phyloP scores from a whole-genome alignment of 2,797 vertebrate genomes.

The Cossypha dichroa region DNA sequence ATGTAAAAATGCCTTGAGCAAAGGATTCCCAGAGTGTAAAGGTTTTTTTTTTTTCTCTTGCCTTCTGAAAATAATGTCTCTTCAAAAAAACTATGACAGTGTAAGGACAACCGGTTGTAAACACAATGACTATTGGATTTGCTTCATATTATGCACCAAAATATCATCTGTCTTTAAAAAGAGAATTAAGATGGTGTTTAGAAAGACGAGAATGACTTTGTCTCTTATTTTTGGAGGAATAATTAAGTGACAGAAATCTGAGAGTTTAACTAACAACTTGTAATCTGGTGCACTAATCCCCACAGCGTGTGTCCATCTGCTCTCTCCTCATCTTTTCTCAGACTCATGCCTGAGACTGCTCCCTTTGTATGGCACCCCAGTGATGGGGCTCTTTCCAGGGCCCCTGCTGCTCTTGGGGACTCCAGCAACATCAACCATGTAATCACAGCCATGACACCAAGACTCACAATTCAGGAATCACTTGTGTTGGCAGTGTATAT shows the following conservation, averaged over 20 bases:
- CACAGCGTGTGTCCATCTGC: not conserved
- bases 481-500: not conserved
- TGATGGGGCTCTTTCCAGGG: not conserved
- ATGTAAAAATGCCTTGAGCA: not conserved
- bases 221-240: not conserved
- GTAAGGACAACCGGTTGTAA: not conserved
- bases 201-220: not conserved
- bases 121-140: not conserved
- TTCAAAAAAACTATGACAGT: not conserved
- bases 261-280: not conserved
- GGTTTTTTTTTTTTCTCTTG: not conserved
- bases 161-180: not conserved
- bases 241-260: conserved; percentile 34
- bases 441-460: not conserved
- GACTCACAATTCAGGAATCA: not conserved
- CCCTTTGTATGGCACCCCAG: not conserved
- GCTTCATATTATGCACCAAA: not conserved
- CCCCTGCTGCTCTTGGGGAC: rapidly evolving
- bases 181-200: not conserved
- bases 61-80: not conserved
- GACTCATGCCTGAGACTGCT: not conserved
- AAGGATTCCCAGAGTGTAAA: not conserved
- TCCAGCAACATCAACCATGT: not conserved
- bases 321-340: not conserved
- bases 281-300: conserved; percentile 37